Base-by-base conservation (phyloP, 2,797 vertebrate species). In the Smutsia temminckii region DNA sequence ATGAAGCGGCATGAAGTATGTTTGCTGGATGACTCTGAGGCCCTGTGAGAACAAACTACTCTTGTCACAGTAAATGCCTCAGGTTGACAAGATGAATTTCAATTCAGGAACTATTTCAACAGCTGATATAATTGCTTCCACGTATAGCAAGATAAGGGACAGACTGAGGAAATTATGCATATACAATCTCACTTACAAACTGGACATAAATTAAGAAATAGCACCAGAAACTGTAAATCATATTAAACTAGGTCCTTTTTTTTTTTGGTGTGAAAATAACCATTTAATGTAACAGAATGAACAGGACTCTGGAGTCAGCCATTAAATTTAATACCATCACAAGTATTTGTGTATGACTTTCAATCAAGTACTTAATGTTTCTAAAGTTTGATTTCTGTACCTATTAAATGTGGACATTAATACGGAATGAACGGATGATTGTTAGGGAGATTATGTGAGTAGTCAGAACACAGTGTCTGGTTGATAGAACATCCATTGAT, bases 121-220 rank as follows among this genome's bases (percentile, higher is more conserved):
- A 85, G 29, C 23, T 61, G 61, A 66, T 80, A 64, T 61, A 93
- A 84, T 17, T 79, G n/a, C 25, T 89, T 93, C 66, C 21, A 85
- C 4, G 40, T 74, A 88, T 4, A 77, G 42, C 7, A 92, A 86
- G 40, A 77, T 77, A 87, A 90, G 40, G 5, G 20, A 34, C 21
- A 96, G 91, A 87, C 25, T 79, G 71, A 92, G 71, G 49, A 86
- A 74, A 93, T 78, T 69, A 51, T 32, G 75, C 3, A 59, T 59
- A 83, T 1, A 88, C 16, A 69, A 46, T 46, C n/a, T 51, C 18
- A 57, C 10, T 80, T 8, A 94, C 32, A 95, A 74, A 64, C 6
- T 66, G 13, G 21, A 68, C 10, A 84, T 46, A 77, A 72, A 53
- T 77, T 57, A 77, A 66, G 91, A 93, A 75, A n/a, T 6, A 78